A percentile compares a stretch with the other conserved stretches of the same genome.
These are phyloP conservation scores for Trypoxylus dichotomus DNA, from an alignment of 1,140 invertebrate species.

Conservation along the genomic window DNA sequence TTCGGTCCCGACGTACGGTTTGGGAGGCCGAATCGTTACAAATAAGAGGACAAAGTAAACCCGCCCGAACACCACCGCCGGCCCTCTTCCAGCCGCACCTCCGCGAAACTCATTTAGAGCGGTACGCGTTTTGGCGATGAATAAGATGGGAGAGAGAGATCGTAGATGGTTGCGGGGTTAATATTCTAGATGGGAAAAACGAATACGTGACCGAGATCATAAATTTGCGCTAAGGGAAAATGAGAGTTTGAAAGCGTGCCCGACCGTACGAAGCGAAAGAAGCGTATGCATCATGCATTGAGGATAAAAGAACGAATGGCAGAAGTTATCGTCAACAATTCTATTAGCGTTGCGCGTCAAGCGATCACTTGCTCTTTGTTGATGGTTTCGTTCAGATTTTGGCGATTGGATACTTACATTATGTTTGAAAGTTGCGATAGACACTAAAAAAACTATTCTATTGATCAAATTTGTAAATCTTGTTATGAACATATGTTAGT, in stretches of 20 bases:
- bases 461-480: too few species aligned
- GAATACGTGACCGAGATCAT: not conserved
- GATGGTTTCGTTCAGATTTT: not conserved
- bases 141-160: not conserved
- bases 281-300: not conserved
- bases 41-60: not conserved
- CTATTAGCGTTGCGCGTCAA: not conserved
- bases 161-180: not conserved
- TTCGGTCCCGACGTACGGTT: not conserved
- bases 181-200: not conserved
- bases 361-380: not conserved
- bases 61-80: too few species aligned
- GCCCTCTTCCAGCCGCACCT: not conserved
- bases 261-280: not conserved
- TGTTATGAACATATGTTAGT: too few species aligned
- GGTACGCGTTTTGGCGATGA: not conserved
- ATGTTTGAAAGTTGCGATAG: too few species aligned
- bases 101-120: not conserved
- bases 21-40: not conserved
- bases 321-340: not conserved
- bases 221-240: not conserved
- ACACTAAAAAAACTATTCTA: too few species aligned
- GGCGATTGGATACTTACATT: too few species aligned
- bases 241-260: not conserved
- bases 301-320: not conserved